Conservation (phyloP, 2,113 vertebrate genomes). For the Cyanoliseus patagonus region DNA sequence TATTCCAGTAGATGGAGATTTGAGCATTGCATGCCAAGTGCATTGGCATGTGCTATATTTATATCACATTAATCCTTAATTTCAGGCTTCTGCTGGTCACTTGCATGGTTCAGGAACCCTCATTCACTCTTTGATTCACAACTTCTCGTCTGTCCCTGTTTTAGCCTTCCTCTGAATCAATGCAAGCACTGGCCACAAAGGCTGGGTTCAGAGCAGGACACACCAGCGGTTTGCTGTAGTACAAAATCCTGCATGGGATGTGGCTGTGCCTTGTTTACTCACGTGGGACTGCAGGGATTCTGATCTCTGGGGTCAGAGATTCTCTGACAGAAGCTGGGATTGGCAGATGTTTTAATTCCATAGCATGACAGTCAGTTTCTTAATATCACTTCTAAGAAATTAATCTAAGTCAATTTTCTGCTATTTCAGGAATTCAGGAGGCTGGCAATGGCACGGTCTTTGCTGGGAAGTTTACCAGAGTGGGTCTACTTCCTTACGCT, state of each 20-base stretch:
- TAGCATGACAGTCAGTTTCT: background rate
- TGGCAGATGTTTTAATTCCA: background rate
- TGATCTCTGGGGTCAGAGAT: background rate
- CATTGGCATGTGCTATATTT: background rate
- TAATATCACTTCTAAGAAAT: background rate
- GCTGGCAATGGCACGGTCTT: background rate
- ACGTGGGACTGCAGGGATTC: background rate
- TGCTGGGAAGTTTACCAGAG: background rate
- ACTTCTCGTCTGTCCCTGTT: background rate
- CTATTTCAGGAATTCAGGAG: background rate
- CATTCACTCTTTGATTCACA: background rate
- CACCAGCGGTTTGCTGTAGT: background rate
- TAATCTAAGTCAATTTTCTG: background rate
- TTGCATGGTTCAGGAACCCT: background rate
- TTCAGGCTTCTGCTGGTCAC: background rate
- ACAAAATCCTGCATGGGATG: background rate
- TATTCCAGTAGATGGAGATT: background rate
- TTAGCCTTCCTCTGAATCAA: background rate
- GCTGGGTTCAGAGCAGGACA: background rate
- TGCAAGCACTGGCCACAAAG: background rate
- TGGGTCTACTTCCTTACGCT: background rate
- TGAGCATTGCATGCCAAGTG: background rate
- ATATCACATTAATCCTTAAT: background rate
- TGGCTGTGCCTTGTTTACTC: background rate
- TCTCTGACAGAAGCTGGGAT: background rate